A percentile compares a stretch with the other conserved stretches of the same genome.
Conservation (phyloP, 1,140 invertebrate genomes). For the Drosophila ironensis region DNA sequence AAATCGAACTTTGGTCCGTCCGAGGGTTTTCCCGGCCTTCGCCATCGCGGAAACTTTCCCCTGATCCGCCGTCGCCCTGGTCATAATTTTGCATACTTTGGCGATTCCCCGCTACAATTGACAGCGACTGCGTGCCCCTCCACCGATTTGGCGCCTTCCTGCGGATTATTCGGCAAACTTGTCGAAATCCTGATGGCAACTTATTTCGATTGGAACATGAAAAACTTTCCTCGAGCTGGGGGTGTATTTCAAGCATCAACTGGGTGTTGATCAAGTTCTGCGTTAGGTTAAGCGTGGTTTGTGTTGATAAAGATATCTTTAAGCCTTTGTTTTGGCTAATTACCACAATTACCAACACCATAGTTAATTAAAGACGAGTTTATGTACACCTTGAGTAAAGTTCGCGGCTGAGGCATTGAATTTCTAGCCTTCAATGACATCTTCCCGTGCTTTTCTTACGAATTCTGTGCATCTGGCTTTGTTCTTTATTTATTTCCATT, state of each 20-base stretch:
- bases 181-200: conserved; percentile 50
- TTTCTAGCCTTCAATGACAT: too few relatives aligned
- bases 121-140: conserved; percentile 57
- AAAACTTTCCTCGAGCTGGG: conserved; percentile 23
- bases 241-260: background rate
- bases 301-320: too few relatives aligned
- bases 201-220: conserved; percentile 51
- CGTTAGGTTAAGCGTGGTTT: too few relatives aligned
- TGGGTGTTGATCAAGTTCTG: background rate
- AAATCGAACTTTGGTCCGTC: conserved; percentile 14
- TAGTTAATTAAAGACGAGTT: too few relatives aligned
- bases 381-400: too few relatives aligned
- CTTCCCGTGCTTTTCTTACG: conserved; percentile 3
- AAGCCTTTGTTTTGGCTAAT: too few relatives aligned
- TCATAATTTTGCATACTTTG: conserved; percentile 68
- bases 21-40: conserved; percentile 32
- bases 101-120: conserved; percentile 58
- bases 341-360: too few relatives aligned
- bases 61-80: conserved; percentile 8
- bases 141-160: conserved; percentile 18
- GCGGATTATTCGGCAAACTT: conserved; percentile 51
- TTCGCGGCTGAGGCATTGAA: too few relatives aligned
- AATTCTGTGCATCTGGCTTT: conserved; percentile 31
- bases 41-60: background rate
- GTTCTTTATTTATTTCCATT: conserved; percentile 32